phyloP scores from a whole-genome alignment of 2,113 vertebrate genomes.

The Scomber scombrus region DNA sequence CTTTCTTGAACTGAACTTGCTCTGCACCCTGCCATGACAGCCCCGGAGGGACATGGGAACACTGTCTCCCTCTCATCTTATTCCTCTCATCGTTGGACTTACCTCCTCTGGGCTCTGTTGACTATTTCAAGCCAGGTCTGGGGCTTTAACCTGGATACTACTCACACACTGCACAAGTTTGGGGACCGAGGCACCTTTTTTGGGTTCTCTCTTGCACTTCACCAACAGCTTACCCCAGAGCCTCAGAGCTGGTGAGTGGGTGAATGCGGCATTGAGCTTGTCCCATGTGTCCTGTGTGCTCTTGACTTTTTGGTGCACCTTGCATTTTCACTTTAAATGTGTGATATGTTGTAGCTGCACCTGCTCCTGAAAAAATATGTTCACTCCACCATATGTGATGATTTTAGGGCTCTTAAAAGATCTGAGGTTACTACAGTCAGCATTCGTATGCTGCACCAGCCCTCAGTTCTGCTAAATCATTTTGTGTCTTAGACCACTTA shows the following conservation, averaged over 20 bases:
- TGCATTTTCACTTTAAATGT: neutral
- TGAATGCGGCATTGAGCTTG: constrained; percentile 40
- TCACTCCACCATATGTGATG: no score
- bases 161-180: constrained; percentile 88
- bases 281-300: constrained; percentile 47
- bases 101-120: constrained; percentile 68
- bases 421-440: constrained; percentile 21
- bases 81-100: constrained; percentile 55
- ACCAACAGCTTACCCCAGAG: constrained; percentile 89
- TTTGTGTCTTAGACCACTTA: neutral
- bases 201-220: constrained; percentile 92
- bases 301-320: constrained; percentile 19
- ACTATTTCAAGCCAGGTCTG: constrained; percentile 48
- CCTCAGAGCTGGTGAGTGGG: constrained; percentile 91
- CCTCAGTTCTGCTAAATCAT: constrained; percentile 52
- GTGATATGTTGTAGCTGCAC: constrained; percentile 3
- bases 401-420: neutral
- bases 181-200: constrained; percentile 91
- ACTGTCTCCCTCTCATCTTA: constrained; percentile 41
- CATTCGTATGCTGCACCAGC: constrained; percentile 45
- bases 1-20: constrained; percentile 63
- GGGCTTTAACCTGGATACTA: constrained; percentile 92
- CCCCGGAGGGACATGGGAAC: constrained; percentile 57
- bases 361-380: neutral
- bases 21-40: constrained; percentile 74